Base-by-base conservation (phyloP, 2,797 vertebrate genomes). In the Sciurus carolinensis region DNA sequence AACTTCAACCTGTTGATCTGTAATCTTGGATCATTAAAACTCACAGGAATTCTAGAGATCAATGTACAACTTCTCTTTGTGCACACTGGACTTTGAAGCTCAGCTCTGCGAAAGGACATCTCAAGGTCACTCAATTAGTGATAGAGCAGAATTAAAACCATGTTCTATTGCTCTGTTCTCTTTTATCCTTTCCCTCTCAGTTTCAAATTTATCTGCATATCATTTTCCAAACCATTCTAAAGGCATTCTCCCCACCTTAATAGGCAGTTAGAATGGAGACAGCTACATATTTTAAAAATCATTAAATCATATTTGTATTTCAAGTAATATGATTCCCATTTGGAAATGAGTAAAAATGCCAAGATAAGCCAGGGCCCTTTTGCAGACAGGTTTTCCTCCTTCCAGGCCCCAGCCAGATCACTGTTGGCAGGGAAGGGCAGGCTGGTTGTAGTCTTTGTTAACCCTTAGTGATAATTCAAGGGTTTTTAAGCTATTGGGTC, bases 251-350 rank as follows among this genome's bases (percentile, higher is more conserved):
- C 47, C 84, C 67, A 95, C 33, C 17, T 96, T 91, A 85, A 96
- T 90, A 84, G 14, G 13, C 54, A 95, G 62, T 96, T 91, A 90
- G 39, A 93, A 93, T 87, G 91, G 93, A 97, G 95, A 97, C 80
- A 96, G 26, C 26, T 59, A 87, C 18, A 90, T 64, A 88, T 87
- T 95, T 96, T 87, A 3, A 62, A 91, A 87, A 90, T 87, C 42
- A 77, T 82, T 84, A 96, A 90, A 95, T 90, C 79, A 64, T 82
- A 82, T 97, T 96, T 93, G 36, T 86, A 85, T 90, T 93, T 95
- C 44, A 93, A 94, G 77, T 96, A 95, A 95, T 96, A 36, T 85
- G 87, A 87, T 96, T 96, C 75, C 77, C 50, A 85, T 69, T 92
- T 87, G 64, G 39, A 94, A 90, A 75, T 75, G 66, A 95, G 33